Conservation (phyloP, 2,797 vertebrate genomes). For the Crypturellus tataupa region DNA sequence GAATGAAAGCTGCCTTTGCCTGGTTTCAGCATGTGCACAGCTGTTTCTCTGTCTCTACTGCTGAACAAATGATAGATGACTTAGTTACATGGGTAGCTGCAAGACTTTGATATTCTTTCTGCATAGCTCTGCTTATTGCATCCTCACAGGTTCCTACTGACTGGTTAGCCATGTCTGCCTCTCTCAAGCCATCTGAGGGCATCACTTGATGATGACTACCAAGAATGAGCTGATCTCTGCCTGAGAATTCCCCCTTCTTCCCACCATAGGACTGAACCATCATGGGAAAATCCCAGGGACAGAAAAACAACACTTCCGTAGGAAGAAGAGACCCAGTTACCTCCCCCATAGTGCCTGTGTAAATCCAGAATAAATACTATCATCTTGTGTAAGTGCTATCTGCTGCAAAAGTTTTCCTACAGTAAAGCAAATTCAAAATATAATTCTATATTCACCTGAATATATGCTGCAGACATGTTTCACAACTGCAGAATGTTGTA, state of each 20-base stretch:
- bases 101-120: not conserved
- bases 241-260: not conserved
- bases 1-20: not conserved
- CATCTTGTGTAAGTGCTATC: not conserved
- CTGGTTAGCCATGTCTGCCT: not conserved
- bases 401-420: not conserved
- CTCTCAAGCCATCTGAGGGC: not conserved
- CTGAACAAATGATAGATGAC: not conserved
- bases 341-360: not conserved
- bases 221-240: not conserved
- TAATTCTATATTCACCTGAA: not conserved
- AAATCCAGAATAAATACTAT: not conserved
- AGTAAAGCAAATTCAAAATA: not conserved
- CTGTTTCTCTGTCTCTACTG: not conserved
- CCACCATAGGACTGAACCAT: not conserved
- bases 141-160: not conserved
- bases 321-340: not conserved
- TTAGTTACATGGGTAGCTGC: not conserved
- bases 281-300: not conserved
- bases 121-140: not conserved
- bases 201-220: not conserved
- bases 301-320: not conserved
- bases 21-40: accelerated
- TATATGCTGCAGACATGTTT: not conserved
- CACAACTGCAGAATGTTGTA: not conserved